Conservation (phyloP, 2,113 vertebrate species). For the Saimiri boliviensis region DNA sequence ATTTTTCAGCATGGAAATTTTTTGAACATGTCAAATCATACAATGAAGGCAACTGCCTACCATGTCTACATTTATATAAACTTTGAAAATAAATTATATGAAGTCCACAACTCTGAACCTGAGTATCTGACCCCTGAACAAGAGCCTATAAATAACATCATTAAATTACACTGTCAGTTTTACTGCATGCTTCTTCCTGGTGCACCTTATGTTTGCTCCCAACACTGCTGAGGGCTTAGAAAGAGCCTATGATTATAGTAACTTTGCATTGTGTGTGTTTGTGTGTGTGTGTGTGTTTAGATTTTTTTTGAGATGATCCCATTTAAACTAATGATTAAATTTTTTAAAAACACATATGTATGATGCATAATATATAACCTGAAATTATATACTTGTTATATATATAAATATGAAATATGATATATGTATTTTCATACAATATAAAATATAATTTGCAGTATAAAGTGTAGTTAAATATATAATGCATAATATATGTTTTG, state of each 20-base stretch:
- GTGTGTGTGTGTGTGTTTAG: neutral
- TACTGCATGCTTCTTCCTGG: neutral
- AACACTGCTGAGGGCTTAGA: neutral
- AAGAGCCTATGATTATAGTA: neutral
- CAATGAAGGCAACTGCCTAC: neutral
- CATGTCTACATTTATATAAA: constrained; percentile 25
- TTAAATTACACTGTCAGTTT: neutral
- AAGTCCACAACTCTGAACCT: neutral
- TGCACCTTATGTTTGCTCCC: neutral
- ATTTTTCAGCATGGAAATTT: constrained; percentile 17
- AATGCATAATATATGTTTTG: neutral
- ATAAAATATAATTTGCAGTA: neutral
- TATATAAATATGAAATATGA: neutral
- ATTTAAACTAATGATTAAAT: neutral
- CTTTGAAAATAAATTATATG: constrained; percentile 47
- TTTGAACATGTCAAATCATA: constrained; percentile 12
- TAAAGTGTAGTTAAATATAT: neutral
- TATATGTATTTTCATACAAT: neutral
- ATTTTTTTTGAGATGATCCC: neutral
- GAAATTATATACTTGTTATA: neutral
- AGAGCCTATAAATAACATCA: neutral
- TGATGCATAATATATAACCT: neutral
- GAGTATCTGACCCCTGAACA: neutral
- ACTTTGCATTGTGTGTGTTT: neutral
- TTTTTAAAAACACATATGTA: neutral